phyloP scores from a whole-genome alignment of 2,797 vertebrate genomes.

The Mormyrops boulengeri region DNA sequence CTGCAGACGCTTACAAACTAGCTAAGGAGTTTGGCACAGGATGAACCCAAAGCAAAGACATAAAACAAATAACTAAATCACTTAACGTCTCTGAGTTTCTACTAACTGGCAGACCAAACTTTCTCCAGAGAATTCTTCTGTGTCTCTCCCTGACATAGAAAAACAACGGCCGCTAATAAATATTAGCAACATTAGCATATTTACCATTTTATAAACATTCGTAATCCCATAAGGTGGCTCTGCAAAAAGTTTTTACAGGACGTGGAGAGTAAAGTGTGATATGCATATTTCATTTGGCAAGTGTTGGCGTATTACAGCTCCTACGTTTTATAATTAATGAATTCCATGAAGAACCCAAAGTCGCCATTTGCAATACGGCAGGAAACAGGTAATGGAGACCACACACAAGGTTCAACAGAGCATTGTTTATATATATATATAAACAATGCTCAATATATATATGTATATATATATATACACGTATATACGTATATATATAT shows the following conservation, averaged over 20 bases:
- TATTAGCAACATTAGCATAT: slow-evolving; percentile 1
- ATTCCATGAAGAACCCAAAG: background rate
- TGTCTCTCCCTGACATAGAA: background rate
- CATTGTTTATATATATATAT: too few relatives aligned
- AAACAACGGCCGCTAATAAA: background rate
- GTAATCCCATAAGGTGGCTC: background rate
- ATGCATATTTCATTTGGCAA: background rate
- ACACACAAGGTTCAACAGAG: background rate
- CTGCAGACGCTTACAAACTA: background rate
- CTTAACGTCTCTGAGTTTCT: background rate
- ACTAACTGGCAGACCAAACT: background rate
- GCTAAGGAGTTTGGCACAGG: background rate
- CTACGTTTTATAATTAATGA: background rate
- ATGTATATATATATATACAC: background rate
- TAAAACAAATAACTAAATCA: background rate
- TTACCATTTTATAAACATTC: background rate
- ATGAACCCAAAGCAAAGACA: background rate
- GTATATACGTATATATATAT: background rate
- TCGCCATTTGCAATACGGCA: background rate
- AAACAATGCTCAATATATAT: too few relatives aligned
- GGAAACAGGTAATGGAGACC: background rate
- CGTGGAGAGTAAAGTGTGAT: background rate
- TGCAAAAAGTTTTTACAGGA: background rate
- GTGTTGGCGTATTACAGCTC: background rate
- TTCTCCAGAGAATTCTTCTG: background rate